Percentiles rank a stretch among this genome's conserved stretches.
Conservation (phyloP, 2,797 vertebrate genomes). For the Loriculus beryllinus region DNA sequence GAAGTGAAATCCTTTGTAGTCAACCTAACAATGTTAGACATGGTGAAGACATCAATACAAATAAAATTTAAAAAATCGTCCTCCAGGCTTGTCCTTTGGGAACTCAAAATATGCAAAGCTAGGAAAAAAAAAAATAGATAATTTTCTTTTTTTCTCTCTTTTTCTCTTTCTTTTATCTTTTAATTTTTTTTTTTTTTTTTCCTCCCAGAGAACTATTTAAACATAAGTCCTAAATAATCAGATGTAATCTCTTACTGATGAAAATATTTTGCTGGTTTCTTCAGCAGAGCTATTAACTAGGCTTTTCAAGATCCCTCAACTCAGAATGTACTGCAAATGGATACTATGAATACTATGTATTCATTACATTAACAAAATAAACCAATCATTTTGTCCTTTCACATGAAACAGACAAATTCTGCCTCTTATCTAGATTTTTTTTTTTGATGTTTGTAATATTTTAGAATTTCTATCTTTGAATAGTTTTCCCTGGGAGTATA, state of each 20-base stretch:
- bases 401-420: background rate
- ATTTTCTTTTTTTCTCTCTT: background rate
- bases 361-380: background rate
- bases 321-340: background rate
- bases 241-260: background rate
- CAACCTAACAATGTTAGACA: slow-evolving; percentile 16
- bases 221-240: background rate
- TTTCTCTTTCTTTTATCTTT: no score
- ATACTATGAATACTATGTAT: background rate
- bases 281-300: background rate
- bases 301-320: background rate
- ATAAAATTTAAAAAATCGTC: background rate
- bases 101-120: background rate
- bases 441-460: background rate
- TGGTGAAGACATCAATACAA: slow-evolving; percentile 11
- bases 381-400: background rate
- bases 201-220: background rate
- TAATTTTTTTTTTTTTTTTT: background rate
- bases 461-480: background rate
- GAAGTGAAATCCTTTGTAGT: slow-evolving; percentile 32
- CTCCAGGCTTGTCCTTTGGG: background rate
- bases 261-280: background rate
- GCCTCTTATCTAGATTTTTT: background rate
- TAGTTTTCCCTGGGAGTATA: background rate
- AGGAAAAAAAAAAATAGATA: background rate